A percentile compares a stretch with the other conserved stretches of the same genome.
These are phyloP conservation scores for Saxidomus purpurata DNA, from an alignment of 1,140 invertebrate genomes.

Conservation along the genomic window DNA sequence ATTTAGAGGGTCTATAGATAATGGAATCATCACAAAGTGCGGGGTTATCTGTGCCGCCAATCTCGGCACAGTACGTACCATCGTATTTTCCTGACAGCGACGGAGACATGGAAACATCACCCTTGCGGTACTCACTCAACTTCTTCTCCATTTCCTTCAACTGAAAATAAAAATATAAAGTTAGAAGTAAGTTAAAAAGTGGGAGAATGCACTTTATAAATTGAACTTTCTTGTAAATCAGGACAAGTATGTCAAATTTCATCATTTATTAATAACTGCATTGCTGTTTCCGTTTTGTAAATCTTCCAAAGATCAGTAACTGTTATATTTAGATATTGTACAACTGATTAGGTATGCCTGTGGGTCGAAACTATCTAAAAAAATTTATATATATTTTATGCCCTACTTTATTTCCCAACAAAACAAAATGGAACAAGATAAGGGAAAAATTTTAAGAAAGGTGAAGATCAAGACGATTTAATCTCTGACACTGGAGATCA, in stretches of 20 bases:
- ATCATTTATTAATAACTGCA: too few relatives aligned
- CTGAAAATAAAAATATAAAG: slow-evolving; percentile 75
- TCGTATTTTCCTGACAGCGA: slow-evolving; percentile 64
- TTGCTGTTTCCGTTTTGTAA: neutral
- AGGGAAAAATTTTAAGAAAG: neutral
- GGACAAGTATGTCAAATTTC: too few relatives aligned
- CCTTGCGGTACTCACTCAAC: slow-evolving; percentile 77
- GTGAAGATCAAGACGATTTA: neutral
- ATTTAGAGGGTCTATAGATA: slow-evolving; percentile 49
- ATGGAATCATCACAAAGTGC: slow-evolving; percentile 71
- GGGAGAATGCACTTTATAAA: neutral
- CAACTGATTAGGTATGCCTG: neutral
- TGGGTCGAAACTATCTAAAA: too few relatives aligned
- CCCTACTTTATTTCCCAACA: slow-evolving; percentile 1
- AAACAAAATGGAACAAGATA: slow-evolving; percentile 19
- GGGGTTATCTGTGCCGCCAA: slow-evolving; percentile 64
- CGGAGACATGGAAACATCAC: slow-evolving; percentile 62
- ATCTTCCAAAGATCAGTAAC: too few relatives aligned
- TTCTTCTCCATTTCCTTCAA: slow-evolving; percentile 86
- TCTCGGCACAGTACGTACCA: slow-evolving; percentile 77
- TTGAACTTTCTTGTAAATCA: neutral
- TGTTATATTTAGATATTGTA: neutral
- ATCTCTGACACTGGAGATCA: neutral
- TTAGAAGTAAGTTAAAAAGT: neutral
- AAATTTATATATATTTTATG: neutral